Conservation (phyloP, 2,888 invertebrate genomes). For the Myathropa florea region DNA sequence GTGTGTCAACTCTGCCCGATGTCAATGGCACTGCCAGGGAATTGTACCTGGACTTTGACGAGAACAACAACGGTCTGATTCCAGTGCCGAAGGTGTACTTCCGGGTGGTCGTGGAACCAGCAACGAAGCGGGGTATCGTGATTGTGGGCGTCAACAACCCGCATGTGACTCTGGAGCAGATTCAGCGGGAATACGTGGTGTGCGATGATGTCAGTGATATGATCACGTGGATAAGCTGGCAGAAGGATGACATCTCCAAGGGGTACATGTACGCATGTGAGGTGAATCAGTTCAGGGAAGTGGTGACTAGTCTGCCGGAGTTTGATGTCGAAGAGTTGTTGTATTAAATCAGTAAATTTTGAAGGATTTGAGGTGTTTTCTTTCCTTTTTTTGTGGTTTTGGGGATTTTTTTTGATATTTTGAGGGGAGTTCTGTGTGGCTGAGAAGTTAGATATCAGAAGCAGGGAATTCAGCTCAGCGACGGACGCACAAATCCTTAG, state of each 20-base stretch:
- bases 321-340: slow-evolving; percentile 50
- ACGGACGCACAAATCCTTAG: too few relatives aligned
- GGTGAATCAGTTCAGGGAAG: slow-evolving; percentile 74
- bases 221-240: slow-evolving; percentile 75
- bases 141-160: slow-evolving; percentile 82
- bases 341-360: slow-evolving; percentile 2
- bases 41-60: slow-evolving; percentile 78
- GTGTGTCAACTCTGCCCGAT: slow-evolving; percentile 82
- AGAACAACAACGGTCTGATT: slow-evolving; percentile 77
- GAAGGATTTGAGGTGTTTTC: background rate
- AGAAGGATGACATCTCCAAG: slow-evolving; percentile 70
- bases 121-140: slow-evolving; percentile 81
- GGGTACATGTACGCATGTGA: slow-evolving; percentile 77
- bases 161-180: slow-evolving; percentile 74
- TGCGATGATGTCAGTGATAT: slow-evolving; percentile 75
- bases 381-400: background rate
- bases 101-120: slow-evolving; percentile 82
- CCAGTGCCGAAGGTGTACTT: slow-evolving; percentile 83
- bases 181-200: slow-evolving; percentile 74
- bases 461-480: too few relatives aligned
- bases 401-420: background rate
- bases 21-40: slow-evolving; percentile 76
- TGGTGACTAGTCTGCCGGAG: slow-evolving; percentile 74
- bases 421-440: too few relatives aligned
- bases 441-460: too few relatives aligned